phyloP scores from a whole-genome alignment of 2,113 vertebrate species.

The Genyomyrus donnyi region DNA sequence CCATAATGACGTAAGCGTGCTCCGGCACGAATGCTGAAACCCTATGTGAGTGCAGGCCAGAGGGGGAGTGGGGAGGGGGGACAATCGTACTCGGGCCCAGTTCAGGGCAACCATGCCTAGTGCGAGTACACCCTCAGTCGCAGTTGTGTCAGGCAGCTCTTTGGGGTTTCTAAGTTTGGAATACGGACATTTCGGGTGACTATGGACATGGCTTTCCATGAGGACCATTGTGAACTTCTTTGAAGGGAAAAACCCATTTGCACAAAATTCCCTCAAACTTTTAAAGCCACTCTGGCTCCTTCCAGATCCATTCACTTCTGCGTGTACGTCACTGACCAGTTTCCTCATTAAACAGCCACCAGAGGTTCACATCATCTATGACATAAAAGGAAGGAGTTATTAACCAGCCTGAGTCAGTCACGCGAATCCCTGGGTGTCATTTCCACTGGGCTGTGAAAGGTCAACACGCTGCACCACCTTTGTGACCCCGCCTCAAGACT shows the following conservation, averaged over 20 bases:
- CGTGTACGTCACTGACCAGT: neutral
- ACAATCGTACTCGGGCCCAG: too few species aligned
- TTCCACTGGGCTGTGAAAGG: slow-evolving; percentile 33
- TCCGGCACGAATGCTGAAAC: too few species aligned
- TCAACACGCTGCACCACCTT: slow-evolving; percentile 19
- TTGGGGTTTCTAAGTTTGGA: neutral
- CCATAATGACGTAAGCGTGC: too few species aligned
- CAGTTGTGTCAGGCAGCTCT: neutral
- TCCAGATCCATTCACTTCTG: neutral
- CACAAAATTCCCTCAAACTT: slow-evolving; percentile 50
- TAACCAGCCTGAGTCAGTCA: slow-evolving; percentile 18
- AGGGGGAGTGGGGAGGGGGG: too few species aligned
- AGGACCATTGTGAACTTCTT: slow-evolving; percentile 31
- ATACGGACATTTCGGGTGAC: slow-evolving; percentile 23
- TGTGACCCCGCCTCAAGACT: slow-evolving; percentile 7
- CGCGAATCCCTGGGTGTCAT: slow-evolving; percentile 7
- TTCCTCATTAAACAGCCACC: slow-evolving; percentile 9
- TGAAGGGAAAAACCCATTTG: slow-evolving; percentile 48
- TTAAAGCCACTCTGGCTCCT: slow-evolving; percentile 30
- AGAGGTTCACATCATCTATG: slow-evolving; percentile 6
- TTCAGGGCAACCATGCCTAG: too few species aligned
- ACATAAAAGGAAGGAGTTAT: slow-evolving; percentile 17
- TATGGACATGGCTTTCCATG: slow-evolving; percentile 22
- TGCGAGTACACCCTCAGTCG: neutral
- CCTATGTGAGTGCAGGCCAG: too few species aligned